Percentiles rank a stretch among this genome's conserved stretches.
Evolutionary conservation across 2,888 invertebrate genomes (phyloP).

Genomic region (Thalpophila matura): DNA sequence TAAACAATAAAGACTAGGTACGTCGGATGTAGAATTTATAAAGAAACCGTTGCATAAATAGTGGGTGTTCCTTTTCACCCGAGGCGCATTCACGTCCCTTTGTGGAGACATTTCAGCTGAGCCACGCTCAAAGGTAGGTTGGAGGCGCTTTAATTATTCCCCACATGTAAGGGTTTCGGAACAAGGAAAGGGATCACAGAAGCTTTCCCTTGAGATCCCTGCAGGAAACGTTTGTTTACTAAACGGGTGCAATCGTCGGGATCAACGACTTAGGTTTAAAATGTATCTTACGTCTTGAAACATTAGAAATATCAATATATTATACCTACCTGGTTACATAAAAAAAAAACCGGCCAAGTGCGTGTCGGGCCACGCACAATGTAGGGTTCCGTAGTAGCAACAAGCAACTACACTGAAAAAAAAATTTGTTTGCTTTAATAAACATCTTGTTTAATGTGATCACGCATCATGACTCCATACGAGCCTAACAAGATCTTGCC

Average conservation of each 20-base stretch:
- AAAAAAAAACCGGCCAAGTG: too few species aligned
- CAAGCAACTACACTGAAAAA: too few species aligned
- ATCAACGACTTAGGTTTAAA: constrained; percentile 54
- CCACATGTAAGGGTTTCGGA: constrained; percentile 72
- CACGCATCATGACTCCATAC: too few species aligned
- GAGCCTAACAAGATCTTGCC: too few species aligned
- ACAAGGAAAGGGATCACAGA: constrained; percentile 68
- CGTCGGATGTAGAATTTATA: constrained; percentile 48
- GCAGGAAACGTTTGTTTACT: constrained; percentile 68
- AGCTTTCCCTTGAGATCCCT: constrained; percentile 69
- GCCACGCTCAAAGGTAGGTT: constrained; percentile 80
- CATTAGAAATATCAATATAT: not conserved
- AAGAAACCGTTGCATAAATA: constrained; percentile 71
- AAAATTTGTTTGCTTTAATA: too few species aligned
- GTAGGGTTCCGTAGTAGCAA: too few species aligned
- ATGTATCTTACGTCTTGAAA: constrained; percentile 1
- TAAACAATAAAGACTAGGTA: constrained; percentile 43
- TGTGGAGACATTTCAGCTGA: constrained; percentile 78
- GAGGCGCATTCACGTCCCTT: constrained; percentile 79
- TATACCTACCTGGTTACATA: too few species aligned
- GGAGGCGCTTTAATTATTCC: constrained; percentile 85
- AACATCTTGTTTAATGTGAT: too few species aligned
- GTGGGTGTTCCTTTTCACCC: constrained; percentile 78
- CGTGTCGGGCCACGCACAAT: too few species aligned
- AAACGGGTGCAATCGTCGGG: constrained; percentile 70